These are phyloP conservation scores for Drosophila kuntzei DNA, from an alignment of 2,888 invertebrate species.

Conservation along the genomic window DNA sequence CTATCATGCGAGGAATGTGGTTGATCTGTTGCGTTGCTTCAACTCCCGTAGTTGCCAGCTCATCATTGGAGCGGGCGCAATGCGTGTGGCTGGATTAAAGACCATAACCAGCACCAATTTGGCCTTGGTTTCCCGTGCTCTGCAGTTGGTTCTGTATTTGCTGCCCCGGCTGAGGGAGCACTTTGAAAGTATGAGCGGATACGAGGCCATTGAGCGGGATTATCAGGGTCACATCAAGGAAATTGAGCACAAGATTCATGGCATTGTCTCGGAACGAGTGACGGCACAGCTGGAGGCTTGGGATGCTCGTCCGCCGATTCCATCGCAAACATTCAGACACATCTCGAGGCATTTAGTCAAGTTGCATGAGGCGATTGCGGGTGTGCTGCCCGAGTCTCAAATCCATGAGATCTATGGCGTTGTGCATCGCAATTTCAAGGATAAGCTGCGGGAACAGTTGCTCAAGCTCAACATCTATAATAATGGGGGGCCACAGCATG, in stretches of 20 bases:
- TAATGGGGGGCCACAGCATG: slow-evolving; percentile 98
- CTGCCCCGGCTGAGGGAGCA: slow-evolving; percentile 90
- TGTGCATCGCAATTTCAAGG: slow-evolving; percentile 94
- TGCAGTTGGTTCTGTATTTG: slow-evolving; percentile 93
- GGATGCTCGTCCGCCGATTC: slow-evolving; percentile 98
- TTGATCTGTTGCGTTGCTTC: slow-evolving; percentile 95
- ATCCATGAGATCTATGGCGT: slow-evolving; percentile 91
- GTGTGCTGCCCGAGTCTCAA: slow-evolving; percentile 92
- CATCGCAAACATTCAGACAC: slow-evolving; percentile 94
- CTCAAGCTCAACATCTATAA: slow-evolving; percentile 94
- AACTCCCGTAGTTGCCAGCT: slow-evolving; percentile 96
- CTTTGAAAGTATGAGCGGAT: slow-evolving; percentile 88
- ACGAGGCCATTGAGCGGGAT: slow-evolving; percentile 91
- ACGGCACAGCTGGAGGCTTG: slow-evolving; percentile 93
- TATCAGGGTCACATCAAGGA: slow-evolving; percentile 95
- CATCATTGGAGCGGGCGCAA: slow-evolving; percentile 97
- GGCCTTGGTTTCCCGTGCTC: slow-evolving; percentile 93
- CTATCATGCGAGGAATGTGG: slow-evolving; percentile 92
- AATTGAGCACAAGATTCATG: slow-evolving; percentile 95
- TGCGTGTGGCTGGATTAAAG: slow-evolving; percentile 96
- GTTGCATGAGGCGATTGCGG: slow-evolving; percentile 95
- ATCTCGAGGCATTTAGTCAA: slow-evolving; percentile 95
- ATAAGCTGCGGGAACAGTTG: slow-evolving; percentile 93
- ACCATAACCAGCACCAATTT: slow-evolving; percentile 98
- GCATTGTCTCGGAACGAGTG: slow-evolving; percentile 94